These are phyloP conservation scores for Chlorops oryzae DNA, from an alignment of 1,140 invertebrate species.

Conservation along the genomic window DNA sequence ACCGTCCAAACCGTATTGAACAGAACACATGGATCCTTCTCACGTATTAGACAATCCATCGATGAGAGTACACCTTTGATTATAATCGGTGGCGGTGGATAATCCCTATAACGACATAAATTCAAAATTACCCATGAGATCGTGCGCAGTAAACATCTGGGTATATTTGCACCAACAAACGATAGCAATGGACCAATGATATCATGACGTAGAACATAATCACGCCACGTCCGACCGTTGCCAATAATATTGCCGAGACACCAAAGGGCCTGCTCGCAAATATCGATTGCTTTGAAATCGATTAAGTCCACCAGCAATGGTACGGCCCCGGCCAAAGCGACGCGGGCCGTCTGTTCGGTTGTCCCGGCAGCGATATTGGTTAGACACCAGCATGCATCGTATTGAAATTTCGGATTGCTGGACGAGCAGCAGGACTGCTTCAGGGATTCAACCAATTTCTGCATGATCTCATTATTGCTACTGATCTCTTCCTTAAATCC, in stretches of 20 bases:
- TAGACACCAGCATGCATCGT: slow-evolving; percentile 98
- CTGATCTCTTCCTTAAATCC: slow-evolving; percentile 67
- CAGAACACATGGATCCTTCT: slow-evolving; percentile 92
- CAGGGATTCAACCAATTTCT: slow-evolving; percentile 86
- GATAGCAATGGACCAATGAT: slow-evolving; percentile 81
- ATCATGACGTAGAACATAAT: slow-evolving; percentile 86
- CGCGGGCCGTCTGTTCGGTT: slow-evolving; percentile 86
- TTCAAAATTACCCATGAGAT: slow-evolving; percentile 99
- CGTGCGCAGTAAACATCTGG: slow-evolving; percentile 87
- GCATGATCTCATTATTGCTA: slow-evolving; percentile 88
- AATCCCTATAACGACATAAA: slow-evolving; percentile 93
- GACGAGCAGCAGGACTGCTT: slow-evolving; percentile 76
- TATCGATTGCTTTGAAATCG: slow-evolving; percentile 88
- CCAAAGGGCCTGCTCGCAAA: slow-evolving; percentile 99
- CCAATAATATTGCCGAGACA: slow-evolving; percentile 93
- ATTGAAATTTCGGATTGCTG: slow-evolving; percentile 90
- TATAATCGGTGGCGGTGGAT: slow-evolving; percentile 76
- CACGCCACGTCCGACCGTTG: slow-evolving; percentile 82
- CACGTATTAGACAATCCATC: slow-evolving; percentile 87
- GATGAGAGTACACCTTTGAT: slow-evolving; percentile 93
- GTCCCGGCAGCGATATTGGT: slow-evolving; percentile 99
- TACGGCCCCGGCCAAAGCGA: slow-evolving; percentile 90
- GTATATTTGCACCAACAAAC: slow-evolving; percentile 90
- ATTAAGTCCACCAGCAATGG: slow-evolving; percentile 89
- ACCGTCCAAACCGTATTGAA: slow-evolving; percentile 99